A percentile compares a stretch with the other conserved stretches of the same genome.
These are phyloP conservation scores for Gobionotothen gibberifrons DNA, from an alignment of 2,797 vertebrate genomes.

Conservation along the genomic window DNA sequence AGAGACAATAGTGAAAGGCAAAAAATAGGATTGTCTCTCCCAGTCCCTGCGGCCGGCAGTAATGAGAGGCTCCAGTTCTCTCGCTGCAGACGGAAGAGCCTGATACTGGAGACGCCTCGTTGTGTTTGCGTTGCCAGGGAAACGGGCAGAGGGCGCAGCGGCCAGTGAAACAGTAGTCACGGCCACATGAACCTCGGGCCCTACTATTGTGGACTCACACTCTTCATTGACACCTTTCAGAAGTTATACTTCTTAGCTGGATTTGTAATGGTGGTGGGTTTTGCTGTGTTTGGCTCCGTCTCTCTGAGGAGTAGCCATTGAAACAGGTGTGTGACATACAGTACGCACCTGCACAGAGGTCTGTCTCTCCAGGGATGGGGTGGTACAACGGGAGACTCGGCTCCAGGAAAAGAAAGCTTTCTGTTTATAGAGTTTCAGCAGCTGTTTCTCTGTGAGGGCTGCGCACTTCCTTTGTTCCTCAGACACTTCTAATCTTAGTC, in stretches of 20 bases:
- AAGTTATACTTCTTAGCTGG: background rate
- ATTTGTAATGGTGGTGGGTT: conserved; percentile 16
- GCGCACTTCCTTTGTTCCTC: conserved; percentile 40
- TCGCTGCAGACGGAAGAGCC: conserved; percentile 63
- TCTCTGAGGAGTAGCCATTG: conserved; percentile 44
- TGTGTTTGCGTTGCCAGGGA: conserved; percentile 79
- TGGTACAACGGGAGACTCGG: conserved; percentile 50
- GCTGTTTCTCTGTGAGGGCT: conserved; percentile 42
- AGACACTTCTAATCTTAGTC: conserved; percentile 45
- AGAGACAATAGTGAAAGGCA: conserved; percentile 51
- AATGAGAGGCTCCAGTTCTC: conserved; percentile 75
- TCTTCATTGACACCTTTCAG: background rate
- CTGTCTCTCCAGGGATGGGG: conserved; percentile 56
- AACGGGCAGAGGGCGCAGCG: conserved; percentile 65
- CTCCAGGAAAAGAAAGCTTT: conserved; percentile 56
- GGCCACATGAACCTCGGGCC: conserved; percentile 31
- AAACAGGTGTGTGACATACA: conserved; percentile 58
- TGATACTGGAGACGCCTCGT: conserved; percentile 81
- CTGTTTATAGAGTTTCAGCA: conserved; percentile 64
- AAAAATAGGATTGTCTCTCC: conserved; percentile 49
- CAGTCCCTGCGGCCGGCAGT: conserved; percentile 67
- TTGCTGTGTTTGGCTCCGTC: conserved; percentile 28
- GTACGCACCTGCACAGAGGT: conserved; percentile 55
- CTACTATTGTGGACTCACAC: background rate
- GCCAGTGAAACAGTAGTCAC: conserved; percentile 58